Base-by-base conservation (phyloP, 2,797 vertebrate species). In the Parauchenoglanis ngamensis region DNA sequence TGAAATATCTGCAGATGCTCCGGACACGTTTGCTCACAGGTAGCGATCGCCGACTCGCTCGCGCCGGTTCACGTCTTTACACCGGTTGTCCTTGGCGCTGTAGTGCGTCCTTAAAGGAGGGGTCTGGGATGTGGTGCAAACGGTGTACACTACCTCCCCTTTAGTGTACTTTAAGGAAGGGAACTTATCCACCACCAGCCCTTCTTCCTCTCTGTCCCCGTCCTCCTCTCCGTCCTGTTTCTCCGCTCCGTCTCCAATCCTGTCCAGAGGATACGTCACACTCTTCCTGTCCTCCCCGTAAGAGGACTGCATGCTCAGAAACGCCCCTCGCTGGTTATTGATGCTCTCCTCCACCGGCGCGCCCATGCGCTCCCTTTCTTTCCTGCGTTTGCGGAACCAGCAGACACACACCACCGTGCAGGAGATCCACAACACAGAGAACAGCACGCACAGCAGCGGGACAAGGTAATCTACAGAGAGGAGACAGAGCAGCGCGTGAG, bases 351-450 rank as follows among this genome's bases (percentile, higher is more conserved):
- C 97, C 78, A 91, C 92, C 0, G 95, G 93, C 25, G 94, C 92
- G 87, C 87, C 19, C 0, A 85, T 87, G 88, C 97, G 94, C 92
- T 97, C 96, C 25, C 97, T 94, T 86, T 96, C 96, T 97, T 98
- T 99, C 96, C 98, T 97, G 88, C 97, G 96, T 90, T 98, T 98
- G 72, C 97, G 96, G 1, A 95, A 98, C 98, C 98, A 99, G 96
- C 97, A 98, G 17, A 98, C 93, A 0, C 97, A 99, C 61, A 98
- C 93, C 13, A 95, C 95, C 75, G 97, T 95, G 75, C 98, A 99
- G 86, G 95, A 96, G 92, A 98, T 92, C 96, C 98, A 99, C 25
- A 99, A 95, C 89, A 97, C 85, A 25, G 96, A 95, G 94, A 98
- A 99, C 54, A 97, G 93, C 0, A 91, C 94, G n/a, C 97, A 97